Evolutionary conservation across 2,113 vertebrate genomes (phyloP), one percentile per base, ranked within the genome.

Genomic region (Gambusia affinis): DNA sequence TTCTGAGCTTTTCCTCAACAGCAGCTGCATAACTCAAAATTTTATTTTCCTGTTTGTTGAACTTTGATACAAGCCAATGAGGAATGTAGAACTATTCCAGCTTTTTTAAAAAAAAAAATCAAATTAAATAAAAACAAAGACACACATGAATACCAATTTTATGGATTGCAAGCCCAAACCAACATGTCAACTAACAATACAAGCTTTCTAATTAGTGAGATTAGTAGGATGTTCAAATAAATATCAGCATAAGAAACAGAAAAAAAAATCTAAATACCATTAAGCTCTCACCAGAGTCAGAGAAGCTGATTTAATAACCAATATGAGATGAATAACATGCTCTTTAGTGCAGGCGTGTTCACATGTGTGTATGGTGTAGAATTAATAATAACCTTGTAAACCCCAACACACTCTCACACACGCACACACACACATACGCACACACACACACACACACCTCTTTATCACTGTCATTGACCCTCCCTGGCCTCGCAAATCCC

Each of bases 381-480:
- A 76, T 82, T 60, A 67, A 15, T 60, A 67, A 15, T 33, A 51
- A 22, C 27, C 0, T 57, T 67, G 44, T 66, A 71, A 54, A 27
- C 14, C 60, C 35, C 62, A 28, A 62, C n/a, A 19, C 17, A 27
- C 35, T 42, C 35, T 35, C 33, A 22, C 51, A 51, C 78, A 81
- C 42, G 85, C 79, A 72, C 80, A 35, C 33, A 35, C 33, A 35
- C 22, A n/a, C 57, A 44, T n/a, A n/a, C n/a, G n/a, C 78, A 81
- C 44, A 87, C 79, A 72, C 80, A n/a, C 22, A n/a, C 57, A 44
- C 78, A 81, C 44, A 87, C 79, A 72, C 80, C 78, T 78, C 77
- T 73, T 82, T 85, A 82, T 86, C 76, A 27, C 70, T 60, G 74
- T 87, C 80, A 82, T 67, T 93, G 87, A 90, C 83, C 84, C 76